Conservation (phyloP, 2,888 invertebrate genomes). For the Agrotis exclamationis region DNA sequence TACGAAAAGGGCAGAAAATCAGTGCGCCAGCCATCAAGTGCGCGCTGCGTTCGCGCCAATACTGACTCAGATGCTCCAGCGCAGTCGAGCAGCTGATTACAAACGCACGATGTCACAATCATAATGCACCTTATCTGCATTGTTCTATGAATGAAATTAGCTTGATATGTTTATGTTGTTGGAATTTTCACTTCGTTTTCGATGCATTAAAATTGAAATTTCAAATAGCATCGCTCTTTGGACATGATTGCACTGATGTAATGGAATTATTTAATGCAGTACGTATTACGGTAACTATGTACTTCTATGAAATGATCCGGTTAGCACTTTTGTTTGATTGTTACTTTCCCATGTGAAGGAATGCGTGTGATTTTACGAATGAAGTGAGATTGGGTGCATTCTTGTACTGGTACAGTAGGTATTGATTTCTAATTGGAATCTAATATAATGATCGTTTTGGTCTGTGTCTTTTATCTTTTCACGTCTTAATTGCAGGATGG, state of each 20-base stretch:
- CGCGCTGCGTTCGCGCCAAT: slow-evolving; percentile 81
- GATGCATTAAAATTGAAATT: slow-evolving; percentile 62
- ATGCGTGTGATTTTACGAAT: slow-evolving; percentile 21
- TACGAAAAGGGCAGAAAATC: slow-evolving; percentile 69
- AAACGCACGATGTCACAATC: slow-evolving; percentile 57
- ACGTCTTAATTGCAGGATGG: neutral
- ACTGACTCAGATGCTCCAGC: slow-evolving; percentile 79
- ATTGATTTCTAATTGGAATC: slow-evolving; percentile 23
- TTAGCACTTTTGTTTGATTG: slow-evolving; percentile 22
- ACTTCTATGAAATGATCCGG: slow-evolving; percentile 10
- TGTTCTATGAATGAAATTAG: slow-evolving; percentile 21
- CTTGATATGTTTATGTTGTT: slow-evolving; percentile 26
- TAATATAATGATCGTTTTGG: neutral
- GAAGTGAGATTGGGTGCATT: slow-evolving; percentile 22
- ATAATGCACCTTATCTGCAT: slow-evolving; percentile 59
- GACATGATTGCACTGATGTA: slow-evolving; percentile 23
- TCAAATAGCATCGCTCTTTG: slow-evolving; percentile 38
- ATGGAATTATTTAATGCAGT: slow-evolving; percentile 53
- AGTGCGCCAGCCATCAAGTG: slow-evolving; percentile 68
- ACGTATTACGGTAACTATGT: slow-evolving; percentile 18
- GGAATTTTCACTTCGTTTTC: slow-evolving; percentile 64
- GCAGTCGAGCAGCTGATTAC: slow-evolving; percentile 77
- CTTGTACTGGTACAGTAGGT: neutral
- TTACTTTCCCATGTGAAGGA: slow-evolving; percentile 22
- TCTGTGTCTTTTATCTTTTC: neutral